These are phyloP conservation scores for Malurus leucopterus DNA, from an alignment of 2,797 vertebrate species.

Conservation along the genomic window DNA sequence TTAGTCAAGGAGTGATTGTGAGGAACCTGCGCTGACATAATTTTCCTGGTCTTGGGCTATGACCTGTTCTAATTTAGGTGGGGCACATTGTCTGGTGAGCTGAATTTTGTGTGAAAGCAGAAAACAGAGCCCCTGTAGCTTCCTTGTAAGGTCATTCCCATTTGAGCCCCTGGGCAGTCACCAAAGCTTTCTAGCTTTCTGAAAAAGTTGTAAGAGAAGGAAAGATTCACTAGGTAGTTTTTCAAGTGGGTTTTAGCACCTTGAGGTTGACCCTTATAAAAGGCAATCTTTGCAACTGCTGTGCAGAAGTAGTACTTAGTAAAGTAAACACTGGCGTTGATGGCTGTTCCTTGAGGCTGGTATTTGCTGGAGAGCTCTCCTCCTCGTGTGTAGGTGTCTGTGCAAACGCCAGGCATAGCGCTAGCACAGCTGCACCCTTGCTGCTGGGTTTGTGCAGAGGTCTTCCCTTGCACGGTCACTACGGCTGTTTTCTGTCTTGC, in stretches of 20 bases:
- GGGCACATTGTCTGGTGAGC: neutral
- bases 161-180: neutral
- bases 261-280: neutral
- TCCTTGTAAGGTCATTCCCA: neutral
- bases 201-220: neutral
- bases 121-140: neutral
- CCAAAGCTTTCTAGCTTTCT: neutral
- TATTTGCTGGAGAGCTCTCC: conserved; percentile 1
- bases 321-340: neutral
- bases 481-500: conserved; percentile 2
- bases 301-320: neutral
- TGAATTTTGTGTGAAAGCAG: neutral
- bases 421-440: conserved; percentile 30
- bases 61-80: neutral
- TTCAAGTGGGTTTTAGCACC: neutral
- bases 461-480: neutral
- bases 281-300: neutral
- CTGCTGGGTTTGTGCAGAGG: neutral
- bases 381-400: neutral
- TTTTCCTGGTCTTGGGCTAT: neutral
- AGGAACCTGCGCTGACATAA: neutral
- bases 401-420: conserved; percentile 14
- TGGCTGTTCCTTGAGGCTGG: neutral
- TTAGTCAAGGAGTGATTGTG: neutral
- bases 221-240: neutral